Percentiles rank a stretch among this genome's conserved stretches.
Evolutionary conservation across 2,113 vertebrate species (phyloP).

Genomic region (Mesitornis unicolor): DNA sequence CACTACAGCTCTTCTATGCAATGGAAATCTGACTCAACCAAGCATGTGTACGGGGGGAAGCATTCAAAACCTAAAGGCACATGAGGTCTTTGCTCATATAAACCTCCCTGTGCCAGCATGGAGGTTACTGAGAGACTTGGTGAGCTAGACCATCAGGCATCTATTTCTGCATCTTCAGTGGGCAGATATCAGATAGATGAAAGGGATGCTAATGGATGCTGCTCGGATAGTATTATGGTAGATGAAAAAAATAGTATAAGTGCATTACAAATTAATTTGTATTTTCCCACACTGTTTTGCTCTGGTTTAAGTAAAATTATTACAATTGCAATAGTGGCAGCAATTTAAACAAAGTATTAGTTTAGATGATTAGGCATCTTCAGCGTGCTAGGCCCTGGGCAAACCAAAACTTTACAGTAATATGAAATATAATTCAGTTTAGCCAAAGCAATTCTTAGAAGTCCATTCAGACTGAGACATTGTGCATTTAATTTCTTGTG

Average conservation of each 20-base stretch:
- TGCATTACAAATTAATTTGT: neutral
- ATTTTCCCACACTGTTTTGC: neutral
- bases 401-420: neutral
- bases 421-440: neutral
- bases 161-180: neutral
- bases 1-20: neutral
- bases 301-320: neutral
- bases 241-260: neutral
- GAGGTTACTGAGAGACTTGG: neutral
- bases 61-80: neutral
- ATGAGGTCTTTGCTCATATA: neutral
- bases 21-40: neutral
- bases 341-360: neutral
- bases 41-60: neutral
- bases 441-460: neutral
- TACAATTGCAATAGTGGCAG: neutral
- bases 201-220: neutral
- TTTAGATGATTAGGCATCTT: neutral
- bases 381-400: neutral
- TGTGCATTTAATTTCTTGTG: neutral
- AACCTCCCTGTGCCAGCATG: neutral
- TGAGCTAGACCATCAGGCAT: neutral
- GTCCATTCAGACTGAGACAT: neutral
- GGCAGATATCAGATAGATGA: neutral
- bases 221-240: neutral